Conservation (phyloP, 1,140 invertebrate genomes). For the Ditylenchus dipsaci region DNA sequence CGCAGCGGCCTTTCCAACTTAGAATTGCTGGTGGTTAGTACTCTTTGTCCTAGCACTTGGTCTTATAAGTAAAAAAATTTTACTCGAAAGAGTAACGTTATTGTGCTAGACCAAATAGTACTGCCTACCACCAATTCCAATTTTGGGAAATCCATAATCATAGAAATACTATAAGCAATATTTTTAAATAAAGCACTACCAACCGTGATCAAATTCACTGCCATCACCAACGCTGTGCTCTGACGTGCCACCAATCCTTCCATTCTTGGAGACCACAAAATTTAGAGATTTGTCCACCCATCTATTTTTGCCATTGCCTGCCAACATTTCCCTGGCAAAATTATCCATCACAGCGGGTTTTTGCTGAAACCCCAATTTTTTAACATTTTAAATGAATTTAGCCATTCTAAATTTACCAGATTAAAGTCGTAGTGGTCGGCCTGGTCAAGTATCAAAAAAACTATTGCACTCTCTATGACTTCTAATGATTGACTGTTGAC, state of each 20-base stretch:
- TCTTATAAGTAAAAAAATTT: too few relatives aligned
- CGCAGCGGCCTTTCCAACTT: too few relatives aligned
- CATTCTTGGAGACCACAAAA: constrained; percentile 92
- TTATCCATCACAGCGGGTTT: constrained; percentile 7
- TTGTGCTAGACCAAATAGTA: too few relatives aligned
- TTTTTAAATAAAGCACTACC: too few relatives aligned
- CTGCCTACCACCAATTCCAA: too few relatives aligned
- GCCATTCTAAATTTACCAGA: constrained; percentile 21
- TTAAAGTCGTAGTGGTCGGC: constrained; percentile 30
- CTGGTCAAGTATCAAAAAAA: constrained; percentile 42
- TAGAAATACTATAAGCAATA: too few relatives aligned
- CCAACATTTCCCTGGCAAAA: constrained; percentile 65
- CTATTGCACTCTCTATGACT: constrained; percentile 35
- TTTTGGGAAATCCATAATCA: too few relatives aligned
- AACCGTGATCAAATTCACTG: constrained; percentile 48
- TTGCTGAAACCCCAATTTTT: constrained; percentile 49
- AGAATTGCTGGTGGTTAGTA: too few relatives aligned
- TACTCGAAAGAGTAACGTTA: too few relatives aligned
- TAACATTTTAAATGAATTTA: too few relatives aligned
- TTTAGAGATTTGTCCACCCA: constrained; percentile 91
- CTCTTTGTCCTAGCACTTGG: too few relatives aligned
- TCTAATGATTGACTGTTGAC: constrained; percentile 36
- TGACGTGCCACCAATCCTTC: constrained; percentile 65
- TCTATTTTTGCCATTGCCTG: constrained; percentile 89
- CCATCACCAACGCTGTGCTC: constrained; percentile 75